These are phyloP conservation scores for Sinhomidia bicolor DNA, from an alignment of 2,888 invertebrate genomes.

Conservation along the genomic window DNA sequence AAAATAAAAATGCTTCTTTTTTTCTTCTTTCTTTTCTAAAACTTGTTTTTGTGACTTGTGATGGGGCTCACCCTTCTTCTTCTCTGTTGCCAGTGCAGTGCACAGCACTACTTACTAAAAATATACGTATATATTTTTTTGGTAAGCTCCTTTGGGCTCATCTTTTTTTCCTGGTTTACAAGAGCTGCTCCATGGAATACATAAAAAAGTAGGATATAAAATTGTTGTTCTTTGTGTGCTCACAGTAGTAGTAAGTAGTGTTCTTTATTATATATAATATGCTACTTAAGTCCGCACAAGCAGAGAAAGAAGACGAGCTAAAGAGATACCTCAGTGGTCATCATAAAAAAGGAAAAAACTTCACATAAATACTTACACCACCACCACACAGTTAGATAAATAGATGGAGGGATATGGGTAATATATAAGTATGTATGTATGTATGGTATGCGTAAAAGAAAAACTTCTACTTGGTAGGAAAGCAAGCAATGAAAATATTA, in stretches of 20 bases:
- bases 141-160: slow-evolving; percentile 64
- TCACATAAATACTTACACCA: slow-evolving; percentile 28
- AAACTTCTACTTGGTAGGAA: no score
- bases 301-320: neutral
- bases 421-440: no score
- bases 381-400: neutral
- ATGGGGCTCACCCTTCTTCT: slow-evolving; percentile 15
- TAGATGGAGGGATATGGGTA: neutral
- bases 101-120: neutral
- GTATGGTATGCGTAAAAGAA: no score
- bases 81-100: neutral
- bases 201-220: slow-evolving; percentile 32
- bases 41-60: neutral
- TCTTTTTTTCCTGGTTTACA: slow-evolving; percentile 61
- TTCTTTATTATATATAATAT: slow-evolving; percentile 11
- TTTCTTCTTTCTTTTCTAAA: slow-evolving; percentile 2
- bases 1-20: neutral
- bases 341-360: slow-evolving; percentile 52
- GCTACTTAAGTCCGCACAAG: slow-evolving; percentile 6
- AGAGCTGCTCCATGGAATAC: slow-evolving; percentile 50
- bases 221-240: slow-evolving; percentile 37
- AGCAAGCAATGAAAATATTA: slow-evolving; percentile 7
- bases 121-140: no score
- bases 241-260: no score
- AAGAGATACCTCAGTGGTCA: slow-evolving; percentile 47